Percentiles rank a stretch among this genome's conserved stretches.
Conservation (phyloP, 2,888 invertebrate species). For the Actias luna region DNA sequence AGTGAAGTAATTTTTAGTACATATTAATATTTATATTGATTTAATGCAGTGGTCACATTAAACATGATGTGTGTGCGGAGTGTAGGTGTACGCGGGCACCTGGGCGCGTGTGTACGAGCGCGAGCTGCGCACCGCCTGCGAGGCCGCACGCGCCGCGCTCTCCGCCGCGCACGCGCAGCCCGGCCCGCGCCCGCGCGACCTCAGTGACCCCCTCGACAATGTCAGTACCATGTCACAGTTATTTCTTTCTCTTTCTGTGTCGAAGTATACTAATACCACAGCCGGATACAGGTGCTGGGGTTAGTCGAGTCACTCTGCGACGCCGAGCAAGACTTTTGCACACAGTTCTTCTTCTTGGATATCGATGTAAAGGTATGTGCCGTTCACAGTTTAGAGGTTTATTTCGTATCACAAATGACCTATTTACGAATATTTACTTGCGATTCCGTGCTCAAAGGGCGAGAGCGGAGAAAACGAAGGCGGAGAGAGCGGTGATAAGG, state of each 20-base stretch:
- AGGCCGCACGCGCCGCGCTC: constrained; percentile 84
- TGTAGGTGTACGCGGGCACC: constrained; percentile 87
- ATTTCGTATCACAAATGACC: too few species aligned
- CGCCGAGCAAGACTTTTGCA: constrained; percentile 97
- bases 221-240: constrained; percentile 11
- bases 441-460: constrained; percentile 26
- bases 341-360: constrained; percentile 93
- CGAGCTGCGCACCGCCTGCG: constrained; percentile 90
- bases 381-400: neutral
- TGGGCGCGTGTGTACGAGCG: constrained; percentile 94
- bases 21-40: too few species aligned
- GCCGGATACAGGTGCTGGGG: constrained; percentile 84
- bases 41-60: too few species aligned
- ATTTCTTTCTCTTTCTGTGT: too few species aligned
- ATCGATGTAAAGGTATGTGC: constrained; percentile 63
- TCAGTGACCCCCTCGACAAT: constrained; percentile 51
- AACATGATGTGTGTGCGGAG: neutral
- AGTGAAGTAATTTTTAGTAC: too few species aligned
- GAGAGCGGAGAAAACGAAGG: constrained; percentile 38
- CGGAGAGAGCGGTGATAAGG: constrained; percentile 35
- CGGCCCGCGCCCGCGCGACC: constrained; percentile 33
- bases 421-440: too few species aligned
- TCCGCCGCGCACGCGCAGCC: constrained; percentile 32
- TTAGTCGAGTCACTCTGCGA: constrained; percentile 95
- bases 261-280: neutral